phyloP scores from a whole-genome alignment of 2,888 invertebrate genomes.

The Nemotelus nigrinus region DNA sequence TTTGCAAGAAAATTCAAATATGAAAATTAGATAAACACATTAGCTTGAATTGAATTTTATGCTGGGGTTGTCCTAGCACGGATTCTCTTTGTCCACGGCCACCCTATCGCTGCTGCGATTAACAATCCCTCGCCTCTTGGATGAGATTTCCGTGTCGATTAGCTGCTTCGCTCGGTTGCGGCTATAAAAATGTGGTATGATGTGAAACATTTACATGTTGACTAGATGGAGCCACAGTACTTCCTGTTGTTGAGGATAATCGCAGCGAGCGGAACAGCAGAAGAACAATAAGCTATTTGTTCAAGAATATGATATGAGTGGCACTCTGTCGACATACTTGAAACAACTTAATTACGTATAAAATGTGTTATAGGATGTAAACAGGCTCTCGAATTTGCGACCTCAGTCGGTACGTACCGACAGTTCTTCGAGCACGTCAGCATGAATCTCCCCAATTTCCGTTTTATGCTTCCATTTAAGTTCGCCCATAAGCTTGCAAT shows the following conservation, averaged over 20 bases:
- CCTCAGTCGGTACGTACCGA: not conserved
- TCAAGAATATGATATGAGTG: conserved; percentile 24
- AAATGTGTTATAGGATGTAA: conserved; percentile 36
- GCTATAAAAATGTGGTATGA: conserved; percentile 18
- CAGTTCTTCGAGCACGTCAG: not conserved
- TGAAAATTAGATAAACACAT: conserved; percentile 43
- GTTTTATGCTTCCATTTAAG: conserved; percentile 14
- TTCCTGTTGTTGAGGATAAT: not conserved
- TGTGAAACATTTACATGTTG: not conserved
- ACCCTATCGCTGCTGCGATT: not conserved
- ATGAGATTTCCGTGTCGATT: conserved; percentile 2
- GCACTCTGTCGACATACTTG: conserved; percentile 12
- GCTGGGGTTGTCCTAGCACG: not conserved
- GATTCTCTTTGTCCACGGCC: not conserved
- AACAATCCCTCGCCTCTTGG: not conserved
- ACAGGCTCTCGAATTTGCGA: conserved; percentile 1
- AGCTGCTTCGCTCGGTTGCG: not conserved
- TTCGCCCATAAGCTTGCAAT: not conserved
- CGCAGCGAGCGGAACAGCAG: not conserved
- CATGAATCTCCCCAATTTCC: not conserved
- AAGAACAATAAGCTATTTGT: conserved; percentile 28
- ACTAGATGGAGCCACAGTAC: not conserved
- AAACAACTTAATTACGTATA: conserved; percentile 36
- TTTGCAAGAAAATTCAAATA: conserved; percentile 30
- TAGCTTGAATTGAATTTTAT: conserved; percentile 11